Conservation (phyloP, 2,797 vertebrate species). For the Pampus argenteus region DNA sequence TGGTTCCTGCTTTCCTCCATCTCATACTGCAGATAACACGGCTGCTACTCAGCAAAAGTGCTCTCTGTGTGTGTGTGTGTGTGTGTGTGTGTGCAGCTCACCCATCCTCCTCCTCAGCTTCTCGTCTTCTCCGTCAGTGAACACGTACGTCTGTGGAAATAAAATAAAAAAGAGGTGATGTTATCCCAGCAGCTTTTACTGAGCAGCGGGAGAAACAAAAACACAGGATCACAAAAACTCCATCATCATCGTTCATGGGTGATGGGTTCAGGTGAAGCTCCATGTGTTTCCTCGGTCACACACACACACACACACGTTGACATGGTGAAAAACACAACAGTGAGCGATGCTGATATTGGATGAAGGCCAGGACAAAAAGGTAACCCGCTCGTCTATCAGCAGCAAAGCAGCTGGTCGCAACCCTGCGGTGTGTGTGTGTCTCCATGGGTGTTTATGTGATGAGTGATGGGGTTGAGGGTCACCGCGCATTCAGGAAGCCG, state of each 20-base stretch:
- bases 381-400: slow-evolving; percentile 57
- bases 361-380: slow-evolving; percentile 49
- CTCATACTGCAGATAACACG: slow-evolving; percentile 46
- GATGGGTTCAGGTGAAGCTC: slow-evolving; percentile 62
- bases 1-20: slow-evolving; percentile 66
- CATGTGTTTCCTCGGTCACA: slow-evolving; percentile 34
- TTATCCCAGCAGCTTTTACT: slow-evolving; percentile 47
- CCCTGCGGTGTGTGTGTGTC: not conserved
- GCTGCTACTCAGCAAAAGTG: slow-evolving; percentile 63
- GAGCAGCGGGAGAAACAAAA: slow-evolving; percentile 33
- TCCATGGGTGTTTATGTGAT: slow-evolving; percentile 31
- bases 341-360: slow-evolving; percentile 19
- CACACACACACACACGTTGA: slow-evolving; percentile 2
- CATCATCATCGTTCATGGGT: slow-evolving; percentile 22
- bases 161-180: slow-evolving; percentile 22
- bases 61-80: slow-evolving; percentile 10
- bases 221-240: slow-evolving; percentile 5
- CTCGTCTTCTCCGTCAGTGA: slow-evolving; percentile 94
- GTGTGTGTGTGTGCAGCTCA: slow-evolving; percentile 78
- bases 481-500: slow-evolving; percentile 60
- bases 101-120: slow-evolving; percentile 90
- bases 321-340: not conserved
- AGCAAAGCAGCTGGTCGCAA: slow-evolving; percentile 46
- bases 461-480: slow-evolving; percentile 67
- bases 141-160: slow-evolving; percentile 93